A percentile compares a stretch with the other conserved stretches of the same genome.
phyloP scores from a whole-genome alignment of 2,888 invertebrate species.

The Cephus pygmeus region DNA sequence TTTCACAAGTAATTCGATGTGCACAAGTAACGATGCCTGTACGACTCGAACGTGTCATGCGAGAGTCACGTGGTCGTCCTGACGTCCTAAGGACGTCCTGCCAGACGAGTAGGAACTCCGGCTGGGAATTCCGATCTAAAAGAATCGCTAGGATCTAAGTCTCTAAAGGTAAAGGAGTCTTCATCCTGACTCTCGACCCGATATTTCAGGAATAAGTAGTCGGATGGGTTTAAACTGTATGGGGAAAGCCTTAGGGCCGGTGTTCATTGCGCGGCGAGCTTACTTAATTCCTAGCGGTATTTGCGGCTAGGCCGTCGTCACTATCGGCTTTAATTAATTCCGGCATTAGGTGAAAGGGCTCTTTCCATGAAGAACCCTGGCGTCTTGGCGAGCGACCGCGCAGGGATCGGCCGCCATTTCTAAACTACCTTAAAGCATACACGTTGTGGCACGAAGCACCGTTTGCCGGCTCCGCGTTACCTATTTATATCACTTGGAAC shows the following conservation, averaged over 20 bases:
- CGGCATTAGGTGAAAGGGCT: conserved; percentile 4
- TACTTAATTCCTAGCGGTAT: conserved; percentile 7
- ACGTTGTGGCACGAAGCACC: neutral
- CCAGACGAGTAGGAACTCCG: no score
- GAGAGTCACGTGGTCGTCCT: neutral
- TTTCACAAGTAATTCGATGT: neutral
- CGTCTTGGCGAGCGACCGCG: neutral
- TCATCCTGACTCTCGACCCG: neutral
- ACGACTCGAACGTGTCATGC: neutral
- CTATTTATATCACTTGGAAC: neutral
- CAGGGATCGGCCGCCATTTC: neutral
- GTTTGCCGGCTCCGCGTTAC: neutral
- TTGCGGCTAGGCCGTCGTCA: conserved; percentile 13
- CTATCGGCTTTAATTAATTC: conserved; percentile 22
- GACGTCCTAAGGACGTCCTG: neutral
- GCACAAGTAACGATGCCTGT: neutral
- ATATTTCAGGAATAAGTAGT: neutral
- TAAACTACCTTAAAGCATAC: neutral
- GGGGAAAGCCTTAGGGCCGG: neutral
- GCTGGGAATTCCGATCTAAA: no score
- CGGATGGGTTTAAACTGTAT: neutral
- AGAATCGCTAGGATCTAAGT: neutral
- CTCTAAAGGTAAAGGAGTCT: neutral
- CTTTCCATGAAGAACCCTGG: neutral
- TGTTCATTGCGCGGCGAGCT: conserved; percentile 5